Percentiles rank a stretch among this genome's conserved stretches.
Evolutionary conservation across 2,113 vertebrate genomes (phyloP).

Genomic region (Puma concolor): DNA sequence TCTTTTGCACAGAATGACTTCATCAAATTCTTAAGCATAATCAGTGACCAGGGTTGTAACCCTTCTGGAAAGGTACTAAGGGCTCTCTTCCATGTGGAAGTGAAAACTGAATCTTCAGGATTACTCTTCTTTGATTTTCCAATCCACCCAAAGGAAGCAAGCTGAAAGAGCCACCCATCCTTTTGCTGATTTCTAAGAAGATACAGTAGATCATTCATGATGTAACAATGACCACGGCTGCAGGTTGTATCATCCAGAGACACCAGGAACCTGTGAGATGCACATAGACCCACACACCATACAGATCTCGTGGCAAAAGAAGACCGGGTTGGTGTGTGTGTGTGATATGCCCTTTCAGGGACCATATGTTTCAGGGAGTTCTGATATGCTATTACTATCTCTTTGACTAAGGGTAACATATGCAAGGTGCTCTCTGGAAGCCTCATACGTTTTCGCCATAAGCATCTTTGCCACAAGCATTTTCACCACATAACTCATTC

Average conservation of each 20-base stretch:
- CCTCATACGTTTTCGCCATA: not conserved
- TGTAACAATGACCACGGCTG: not conserved
- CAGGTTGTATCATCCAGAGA: not conserved
- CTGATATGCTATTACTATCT: not conserved
- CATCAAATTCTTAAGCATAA: not conserved
- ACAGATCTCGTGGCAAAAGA: not conserved
- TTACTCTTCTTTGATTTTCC: not conserved
- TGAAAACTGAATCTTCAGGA: not conserved
- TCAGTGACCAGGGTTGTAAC: not conserved
- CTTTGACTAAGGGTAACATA: not conserved
- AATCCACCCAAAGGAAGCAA: not conserved
- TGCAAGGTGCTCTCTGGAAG: not conserved
- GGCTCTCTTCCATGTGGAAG: not conserved
- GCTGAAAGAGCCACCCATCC: not conserved
- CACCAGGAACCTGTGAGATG: accelerated
- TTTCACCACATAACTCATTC: not conserved
- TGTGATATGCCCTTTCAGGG: accelerated
- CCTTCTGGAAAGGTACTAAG: not conserved
- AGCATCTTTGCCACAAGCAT: not conserved
- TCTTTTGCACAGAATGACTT: not conserved
- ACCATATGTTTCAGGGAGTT: not conserved
- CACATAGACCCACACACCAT: accelerated
- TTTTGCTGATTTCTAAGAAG: not conserved
- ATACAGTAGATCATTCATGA: not conserved
- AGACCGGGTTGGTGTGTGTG: too few relatives aligned